Percentiles rank a stretch among this genome's conserved stretches.
Conservation (phyloP, 1,140 invertebrate species). For the Drosophila fuyamai region DNA sequence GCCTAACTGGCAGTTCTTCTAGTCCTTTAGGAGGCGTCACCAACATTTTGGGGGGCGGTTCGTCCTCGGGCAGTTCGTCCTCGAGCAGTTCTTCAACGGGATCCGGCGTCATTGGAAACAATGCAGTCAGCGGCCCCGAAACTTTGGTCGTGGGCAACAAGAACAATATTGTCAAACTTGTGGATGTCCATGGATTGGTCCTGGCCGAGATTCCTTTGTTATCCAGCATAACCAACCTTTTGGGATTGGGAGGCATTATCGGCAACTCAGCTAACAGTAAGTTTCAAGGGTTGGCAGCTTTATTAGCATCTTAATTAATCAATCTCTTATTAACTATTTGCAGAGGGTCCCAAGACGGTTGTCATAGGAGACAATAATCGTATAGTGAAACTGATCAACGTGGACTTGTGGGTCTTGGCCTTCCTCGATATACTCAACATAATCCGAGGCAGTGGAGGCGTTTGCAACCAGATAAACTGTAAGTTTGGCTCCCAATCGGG, state of each 20-base stretch:
- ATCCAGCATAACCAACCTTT: neutral
- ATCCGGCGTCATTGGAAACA: constrained; percentile 2
- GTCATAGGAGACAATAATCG: constrained; percentile 54
- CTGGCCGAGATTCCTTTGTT: constrained; percentile 11
- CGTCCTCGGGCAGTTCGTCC: neutral
- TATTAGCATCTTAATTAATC: neutral
- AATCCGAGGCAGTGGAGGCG: constrained; percentile 38
- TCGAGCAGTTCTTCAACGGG: neutral
- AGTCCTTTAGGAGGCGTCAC: neutral
- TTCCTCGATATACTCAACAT: constrained; percentile 35
- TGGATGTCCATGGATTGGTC: constrained; percentile 7
- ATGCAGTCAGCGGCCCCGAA: neutral
- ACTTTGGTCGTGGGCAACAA: neutral
- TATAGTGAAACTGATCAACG: constrained; percentile 36
- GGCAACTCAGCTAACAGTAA: constrained; percentile 46
- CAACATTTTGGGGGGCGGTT: neutral
- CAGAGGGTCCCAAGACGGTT: constrained; percentile 48
- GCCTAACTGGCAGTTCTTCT: neutral
- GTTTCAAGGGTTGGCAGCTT: neutral
- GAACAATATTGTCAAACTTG: constrained; percentile 4
- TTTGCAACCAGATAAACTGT: constrained; percentile 34
- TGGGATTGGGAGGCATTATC: constrained; percentile 2
- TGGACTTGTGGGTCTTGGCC: constrained; percentile 20
- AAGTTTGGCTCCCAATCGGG: neutral
- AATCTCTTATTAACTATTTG: neutral